These are phyloP conservation scores for Petroica traversi DNA, from an alignment of 2,113 vertebrate species.

Conservation along the genomic window DNA sequence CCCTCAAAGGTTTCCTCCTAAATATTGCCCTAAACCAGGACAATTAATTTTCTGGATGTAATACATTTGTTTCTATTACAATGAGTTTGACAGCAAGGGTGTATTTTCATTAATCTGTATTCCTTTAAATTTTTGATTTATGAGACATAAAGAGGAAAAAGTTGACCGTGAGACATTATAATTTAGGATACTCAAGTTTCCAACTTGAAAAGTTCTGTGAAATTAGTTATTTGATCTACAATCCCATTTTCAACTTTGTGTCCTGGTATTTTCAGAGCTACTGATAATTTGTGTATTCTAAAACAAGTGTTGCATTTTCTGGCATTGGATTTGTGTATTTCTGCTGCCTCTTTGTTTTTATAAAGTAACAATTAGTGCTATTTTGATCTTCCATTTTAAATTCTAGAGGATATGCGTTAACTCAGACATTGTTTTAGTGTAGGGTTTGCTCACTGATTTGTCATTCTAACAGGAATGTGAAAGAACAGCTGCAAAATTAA, in stretches of 20 bases:
- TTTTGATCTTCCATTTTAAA: background rate
- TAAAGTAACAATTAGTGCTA: background rate
- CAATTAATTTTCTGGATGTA: background rate
- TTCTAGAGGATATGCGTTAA: background rate
- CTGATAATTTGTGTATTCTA: background rate
- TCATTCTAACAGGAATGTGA: background rate
- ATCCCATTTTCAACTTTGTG: background rate
- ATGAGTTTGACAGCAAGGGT: background rate
- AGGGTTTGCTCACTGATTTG: background rate
- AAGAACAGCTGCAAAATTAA: background rate
- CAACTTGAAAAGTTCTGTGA: background rate
- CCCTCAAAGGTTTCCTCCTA: too few relatives aligned
- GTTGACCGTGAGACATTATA: background rate
- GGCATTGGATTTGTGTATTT: background rate
- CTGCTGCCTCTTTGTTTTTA: background rate
- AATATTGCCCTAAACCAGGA: too few relatives aligned
- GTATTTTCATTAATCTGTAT: background rate
- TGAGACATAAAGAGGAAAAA: background rate
- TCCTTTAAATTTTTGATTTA: background rate
- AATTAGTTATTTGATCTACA: background rate
- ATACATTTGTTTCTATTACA: background rate
- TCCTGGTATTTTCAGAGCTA: background rate
- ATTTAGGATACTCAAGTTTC: background rate
- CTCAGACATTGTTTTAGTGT: background rate
- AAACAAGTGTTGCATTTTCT: background rate